Base-by-base conservation (phyloP, 1,140 invertebrate genomes). In the Acyrthosiphon pisum region DNA sequence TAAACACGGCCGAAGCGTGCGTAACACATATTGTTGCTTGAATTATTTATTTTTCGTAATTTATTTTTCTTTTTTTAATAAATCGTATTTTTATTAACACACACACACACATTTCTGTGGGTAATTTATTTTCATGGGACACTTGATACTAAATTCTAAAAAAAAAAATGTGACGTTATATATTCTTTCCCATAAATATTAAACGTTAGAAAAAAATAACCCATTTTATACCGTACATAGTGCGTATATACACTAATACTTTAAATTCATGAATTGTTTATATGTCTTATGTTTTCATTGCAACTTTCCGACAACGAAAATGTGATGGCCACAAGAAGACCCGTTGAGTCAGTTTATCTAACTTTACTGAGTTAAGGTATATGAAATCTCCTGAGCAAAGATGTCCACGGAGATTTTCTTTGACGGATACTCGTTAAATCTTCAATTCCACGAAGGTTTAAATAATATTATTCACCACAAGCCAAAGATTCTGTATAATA, bases 181-280 rank as follows among this genome's bases (percentile, higher is more conserved):
- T 84, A 84, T 84, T n/a, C 46, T 41, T 68, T 14, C 44, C 53
- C 89, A 90, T 90, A 90, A 90, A 90, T 90, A 68, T 90, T 90
- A 90, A 90, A 90, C 56, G 89, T 44, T 44, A 44, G 89, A 68
- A 56, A 90, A 90, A 68, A 90, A 90, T 30, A 90, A 60, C 37
- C 35, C 35, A 60, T 90, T 60, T 60, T 90, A 56, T 90, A 37
- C 87, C 18, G 37, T 90, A 44, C 30, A 60, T 48, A 46, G 35
- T n/a, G 44, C 44, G 44, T 87, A 87, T 60, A 90, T 68, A 90
- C n/a, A 68, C 7, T 30, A 37, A 90, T 44, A 60, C 26, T 90
- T 68, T 90, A 90, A 68, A 90, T 90, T 90, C 89, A 90, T 90
- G 89, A 90, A 90, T 90, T 90, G 53, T 90, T 90, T 90, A 90